These are phyloP conservation scores for Garra rufa DNA, from an alignment of 2,113 vertebrate species.

Conservation along the genomic window DNA sequence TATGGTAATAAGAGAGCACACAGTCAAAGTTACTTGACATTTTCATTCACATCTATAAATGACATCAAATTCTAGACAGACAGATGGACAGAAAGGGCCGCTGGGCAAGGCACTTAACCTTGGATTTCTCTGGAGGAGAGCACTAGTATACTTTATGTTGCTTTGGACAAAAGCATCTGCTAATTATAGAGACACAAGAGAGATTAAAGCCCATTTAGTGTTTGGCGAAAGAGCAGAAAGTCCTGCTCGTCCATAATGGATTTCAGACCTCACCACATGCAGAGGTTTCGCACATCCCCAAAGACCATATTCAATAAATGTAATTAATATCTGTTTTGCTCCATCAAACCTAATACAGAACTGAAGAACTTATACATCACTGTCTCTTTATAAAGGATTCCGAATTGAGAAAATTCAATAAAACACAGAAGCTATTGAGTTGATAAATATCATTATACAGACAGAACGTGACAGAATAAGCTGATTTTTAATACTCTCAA, in stretches of 20 bases:
- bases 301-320: constrained; percentile 6
- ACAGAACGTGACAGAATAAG: neutral
- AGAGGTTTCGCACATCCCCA: neutral
- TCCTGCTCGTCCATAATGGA: neutral
- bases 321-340: neutral
- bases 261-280: constrained; percentile 11
- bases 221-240: neutral
- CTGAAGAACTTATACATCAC: neutral
- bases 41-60: neutral
- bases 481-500: neutral
- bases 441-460: neutral
- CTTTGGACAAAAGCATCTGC: constrained; percentile 20
- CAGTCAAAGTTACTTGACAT: neutral
- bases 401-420: neutral
- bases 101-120: constrained; percentile 3
- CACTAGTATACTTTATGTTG: constrained; percentile 3
- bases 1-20: neutral
- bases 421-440: neutral
- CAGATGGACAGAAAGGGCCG: neutral
- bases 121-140: neutral
- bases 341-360: neutral
- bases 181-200: constrained; percentile 19
- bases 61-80: neutral
- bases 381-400: neutral
- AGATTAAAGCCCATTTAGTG: constrained; percentile 25